phyloP scores from a whole-genome alignment of 2,797 vertebrate species.

The Scleropages formosus region DNA sequence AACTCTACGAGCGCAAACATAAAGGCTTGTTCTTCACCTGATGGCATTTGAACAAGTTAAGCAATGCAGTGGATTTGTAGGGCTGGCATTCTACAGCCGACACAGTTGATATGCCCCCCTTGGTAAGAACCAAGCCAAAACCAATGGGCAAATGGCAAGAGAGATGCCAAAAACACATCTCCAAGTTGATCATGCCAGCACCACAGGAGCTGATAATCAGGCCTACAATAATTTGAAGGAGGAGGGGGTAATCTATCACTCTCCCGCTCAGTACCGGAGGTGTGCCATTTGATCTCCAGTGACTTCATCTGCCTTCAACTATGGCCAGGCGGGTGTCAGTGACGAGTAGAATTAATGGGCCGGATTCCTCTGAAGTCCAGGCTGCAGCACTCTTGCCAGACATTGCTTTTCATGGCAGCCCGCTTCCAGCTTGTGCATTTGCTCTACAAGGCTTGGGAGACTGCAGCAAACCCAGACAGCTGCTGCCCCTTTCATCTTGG shows the following conservation, averaged over 20 bases:
- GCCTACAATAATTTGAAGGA: conserved; percentile 38
- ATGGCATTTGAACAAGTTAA: neutral
- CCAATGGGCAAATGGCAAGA: no score
- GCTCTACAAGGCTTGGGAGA: conserved; percentile 44
- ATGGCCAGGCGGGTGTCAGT: conserved; percentile 44
- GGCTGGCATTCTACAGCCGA: neutral
- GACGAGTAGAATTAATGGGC: conserved; percentile 53
- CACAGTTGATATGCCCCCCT: no score
- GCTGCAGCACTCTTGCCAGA: conserved; percentile 45
- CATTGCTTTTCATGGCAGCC: conserved; percentile 20
- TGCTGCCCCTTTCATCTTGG: neutral
- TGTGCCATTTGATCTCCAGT: conserved; percentile 45
- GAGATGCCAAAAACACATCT: neutral
- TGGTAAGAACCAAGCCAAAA: no score
- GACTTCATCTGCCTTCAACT: conserved; percentile 50
- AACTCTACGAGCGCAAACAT: neutral
- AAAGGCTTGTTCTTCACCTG: no score
- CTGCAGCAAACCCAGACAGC: neutral
- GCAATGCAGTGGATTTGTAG: neutral
- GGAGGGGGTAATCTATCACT: conserved; percentile 38
- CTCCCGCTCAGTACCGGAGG: conserved; percentile 35
- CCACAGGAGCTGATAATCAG: conserved; percentile 39
- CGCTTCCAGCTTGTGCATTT: conserved; percentile 40
- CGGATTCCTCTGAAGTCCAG: conserved; percentile 48
- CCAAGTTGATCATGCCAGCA: neutral